Conservation (phyloP, 1,140 invertebrate genomes). For the Drosophila watanabei region DNA sequence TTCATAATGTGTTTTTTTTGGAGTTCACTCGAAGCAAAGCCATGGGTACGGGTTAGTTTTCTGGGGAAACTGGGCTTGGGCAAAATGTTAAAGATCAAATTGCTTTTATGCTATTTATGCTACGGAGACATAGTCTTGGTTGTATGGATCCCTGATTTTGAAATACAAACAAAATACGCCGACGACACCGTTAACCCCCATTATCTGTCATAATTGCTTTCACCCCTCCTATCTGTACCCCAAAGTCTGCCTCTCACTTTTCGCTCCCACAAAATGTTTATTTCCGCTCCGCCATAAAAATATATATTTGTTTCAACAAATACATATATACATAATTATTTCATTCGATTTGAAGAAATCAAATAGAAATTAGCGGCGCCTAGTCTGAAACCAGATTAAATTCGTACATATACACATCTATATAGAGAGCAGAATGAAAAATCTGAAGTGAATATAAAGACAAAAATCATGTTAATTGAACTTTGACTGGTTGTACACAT, state of each 20-base stretch:
- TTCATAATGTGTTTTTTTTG: slow-evolving; percentile 19
- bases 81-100: slow-evolving; percentile 44
- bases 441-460: neutral
- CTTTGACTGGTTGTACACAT: slow-evolving; percentile 45
- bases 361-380: slow-evolving; percentile 38
- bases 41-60: slow-evolving; percentile 30
- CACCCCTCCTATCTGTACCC: slow-evolving; percentile 26
- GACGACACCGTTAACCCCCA: slow-evolving; percentile 54
- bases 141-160: neutral
- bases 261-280: slow-evolving; percentile 22
- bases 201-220: slow-evolving; percentile 54
- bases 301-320: neutral
- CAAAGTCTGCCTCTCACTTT: slow-evolving; percentile 18
- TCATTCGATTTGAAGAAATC: slow-evolving; percentile 29
- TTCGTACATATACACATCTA: neutral
- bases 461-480: slow-evolving; percentile 45
- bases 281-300: slow-evolving; percentile 51
- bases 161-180: slow-evolving; percentile 17
- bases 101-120: slow-evolving; percentile 11
- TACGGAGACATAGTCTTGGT: slow-evolving; percentile 2
- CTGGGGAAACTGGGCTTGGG: slow-evolving; percentile 39
- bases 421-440: neutral
- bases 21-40: slow-evolving; percentile 35
- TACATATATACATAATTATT: slow-evolving; percentile 46
- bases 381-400: neutral